phyloP scores from a whole-genome alignment of 1,140 invertebrate genomes.

The Cotesia vestalis region DNA sequence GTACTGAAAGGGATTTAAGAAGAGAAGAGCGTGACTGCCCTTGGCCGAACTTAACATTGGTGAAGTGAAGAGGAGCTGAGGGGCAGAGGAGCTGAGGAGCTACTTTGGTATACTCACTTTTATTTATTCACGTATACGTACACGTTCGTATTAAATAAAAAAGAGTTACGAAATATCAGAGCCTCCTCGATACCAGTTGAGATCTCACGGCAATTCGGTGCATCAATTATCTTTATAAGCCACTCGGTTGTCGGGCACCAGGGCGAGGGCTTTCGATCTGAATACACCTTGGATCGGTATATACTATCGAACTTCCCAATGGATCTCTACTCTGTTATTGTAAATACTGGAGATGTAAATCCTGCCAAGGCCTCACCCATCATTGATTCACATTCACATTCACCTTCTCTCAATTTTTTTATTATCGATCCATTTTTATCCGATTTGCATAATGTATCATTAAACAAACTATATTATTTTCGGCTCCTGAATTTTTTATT shows the following conservation, averaged over 20 bases:
- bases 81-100: slow-evolving; percentile 26
- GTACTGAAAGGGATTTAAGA: slow-evolving; percentile 9
- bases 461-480: too few relatives aligned
- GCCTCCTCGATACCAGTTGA: slow-evolving; percentile 6
- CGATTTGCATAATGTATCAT: too few relatives aligned
- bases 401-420: too few relatives aligned
- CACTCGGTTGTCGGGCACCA: slow-evolving; percentile 30
- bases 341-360: not conserved
- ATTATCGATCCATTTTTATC: not conserved
- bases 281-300: not conserved
- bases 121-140: not conserved
- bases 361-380: not conserved
- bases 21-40: slow-evolving; percentile 41
- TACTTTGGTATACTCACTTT: slow-evolving; percentile 30
- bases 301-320: too few relatives aligned
- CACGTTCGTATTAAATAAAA: not conserved
- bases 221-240: slow-evolving; percentile 39
- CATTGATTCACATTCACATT: too few relatives aligned
- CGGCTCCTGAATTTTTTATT: too few relatives aligned
- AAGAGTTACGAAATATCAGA: slow-evolving; percentile 32
- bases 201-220: slow-evolving; percentile 36
- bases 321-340: too few relatives aligned
- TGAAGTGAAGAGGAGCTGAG: not conserved
- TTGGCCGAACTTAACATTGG: slow-evolving; percentile 30
- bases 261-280: not conserved